Conservation (phyloP, 2,113 vertebrate genomes). For the Guaruba guarouba region DNA sequence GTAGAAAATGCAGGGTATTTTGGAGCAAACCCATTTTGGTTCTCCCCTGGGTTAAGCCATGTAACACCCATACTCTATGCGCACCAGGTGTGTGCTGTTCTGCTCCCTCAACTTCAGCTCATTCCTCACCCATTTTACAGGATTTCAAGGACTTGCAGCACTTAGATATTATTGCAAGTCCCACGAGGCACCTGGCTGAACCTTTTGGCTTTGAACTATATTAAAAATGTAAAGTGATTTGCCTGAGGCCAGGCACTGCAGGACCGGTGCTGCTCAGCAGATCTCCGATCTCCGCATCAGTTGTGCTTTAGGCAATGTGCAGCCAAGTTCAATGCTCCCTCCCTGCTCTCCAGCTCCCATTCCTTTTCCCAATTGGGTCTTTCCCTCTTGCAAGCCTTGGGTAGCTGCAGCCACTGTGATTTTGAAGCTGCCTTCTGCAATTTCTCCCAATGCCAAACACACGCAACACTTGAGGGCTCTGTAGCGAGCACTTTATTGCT, state of each 20-base stretch:
- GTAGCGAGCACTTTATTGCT: background rate
- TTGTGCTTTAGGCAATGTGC: background rate
- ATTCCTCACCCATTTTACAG: background rate
- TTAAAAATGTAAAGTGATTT: slow-evolving; percentile 4
- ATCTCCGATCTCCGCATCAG: accelerated
- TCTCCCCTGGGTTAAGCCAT: background rate
- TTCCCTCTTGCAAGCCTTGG: background rate
- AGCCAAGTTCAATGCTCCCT: background rate
- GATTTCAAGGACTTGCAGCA: background rate
- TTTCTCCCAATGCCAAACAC: background rate
- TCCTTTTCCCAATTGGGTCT: background rate
- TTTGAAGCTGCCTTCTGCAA: background rate
- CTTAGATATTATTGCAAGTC: background rate
- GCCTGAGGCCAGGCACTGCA: background rate
- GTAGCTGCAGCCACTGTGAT: background rate
- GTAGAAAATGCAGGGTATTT: background rate
- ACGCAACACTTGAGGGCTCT: background rate
- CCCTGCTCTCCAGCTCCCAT: background rate
- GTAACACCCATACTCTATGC: background rate
- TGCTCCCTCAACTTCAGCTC: background rate
- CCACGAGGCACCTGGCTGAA: slow-evolving; percentile 5
- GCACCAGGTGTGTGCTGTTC: background rate
- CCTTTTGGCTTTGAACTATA: background rate
- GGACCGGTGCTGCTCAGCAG: background rate
- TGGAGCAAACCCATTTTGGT: background rate